phyloP scores from a whole-genome alignment of 1,140 invertebrate species.

The Parapsyche elsis region DNA sequence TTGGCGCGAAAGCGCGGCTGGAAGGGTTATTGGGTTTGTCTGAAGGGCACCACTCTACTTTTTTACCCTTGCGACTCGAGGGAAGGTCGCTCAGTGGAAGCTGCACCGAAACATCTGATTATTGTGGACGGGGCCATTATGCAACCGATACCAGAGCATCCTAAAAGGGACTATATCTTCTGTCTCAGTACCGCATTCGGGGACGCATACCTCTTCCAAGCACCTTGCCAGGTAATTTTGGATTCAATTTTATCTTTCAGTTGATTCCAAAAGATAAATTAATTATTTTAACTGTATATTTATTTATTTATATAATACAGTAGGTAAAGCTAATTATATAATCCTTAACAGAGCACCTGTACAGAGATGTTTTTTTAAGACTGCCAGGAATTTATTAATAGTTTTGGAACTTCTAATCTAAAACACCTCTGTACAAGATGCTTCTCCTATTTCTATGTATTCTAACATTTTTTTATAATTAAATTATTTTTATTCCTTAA shows the following conservation, averaged over 20 bases:
- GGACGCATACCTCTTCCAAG: slow-evolving; percentile 97
- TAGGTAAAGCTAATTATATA: too few relatives aligned
- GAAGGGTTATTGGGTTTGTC: slow-evolving; percentile 98
- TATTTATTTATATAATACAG: too few relatives aligned
- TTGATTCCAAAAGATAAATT: background rate
- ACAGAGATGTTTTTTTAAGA: too few relatives aligned
- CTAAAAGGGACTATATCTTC: slow-evolving; percentile 97
- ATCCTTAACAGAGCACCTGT: too few relatives aligned
- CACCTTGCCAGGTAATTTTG: slow-evolving; percentile 75
- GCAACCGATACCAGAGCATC: slow-evolving; percentile 98
- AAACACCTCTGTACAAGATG: too few relatives aligned
- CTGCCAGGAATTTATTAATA: too few relatives aligned
- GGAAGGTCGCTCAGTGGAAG: slow-evolving; percentile 89
- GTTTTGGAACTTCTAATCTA: too few relatives aligned
- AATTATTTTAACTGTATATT: too few relatives aligned
- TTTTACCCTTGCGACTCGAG: slow-evolving; percentile 97
- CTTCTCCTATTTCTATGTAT: too few relatives aligned
- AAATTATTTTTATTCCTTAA: too few relatives aligned
- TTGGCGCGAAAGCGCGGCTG: slow-evolving; percentile 94
- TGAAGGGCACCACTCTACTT: slow-evolving; percentile 95
- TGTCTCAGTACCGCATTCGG: slow-evolving; percentile 97
- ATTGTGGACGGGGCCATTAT: slow-evolving; percentile 98
- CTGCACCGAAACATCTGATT: slow-evolving; percentile 93
- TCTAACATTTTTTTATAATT: too few relatives aligned
- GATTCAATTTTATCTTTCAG: background rate